Evolutionary conservation across 2,113 vertebrate species (phyloP), one percentile per base, ranked within the genome.

Genomic region (Aldabrachelys gigantea): DNA sequence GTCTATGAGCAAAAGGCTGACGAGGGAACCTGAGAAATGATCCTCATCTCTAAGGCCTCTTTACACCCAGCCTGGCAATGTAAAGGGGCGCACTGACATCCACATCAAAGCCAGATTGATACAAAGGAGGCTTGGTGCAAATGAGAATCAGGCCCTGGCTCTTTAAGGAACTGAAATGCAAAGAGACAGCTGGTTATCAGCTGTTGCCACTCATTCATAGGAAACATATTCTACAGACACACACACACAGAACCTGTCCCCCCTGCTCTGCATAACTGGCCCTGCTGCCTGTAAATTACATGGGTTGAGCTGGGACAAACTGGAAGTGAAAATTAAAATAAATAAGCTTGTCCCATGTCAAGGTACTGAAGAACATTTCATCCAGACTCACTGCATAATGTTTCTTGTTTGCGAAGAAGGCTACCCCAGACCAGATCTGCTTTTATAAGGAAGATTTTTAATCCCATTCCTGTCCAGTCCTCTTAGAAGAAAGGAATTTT

Each of bases 171-270:
- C 57, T 80, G 29, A 87, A 88, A 94, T 62, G 5, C 94, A 59
- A 29, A 27, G 3, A 49, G 95, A 90, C 98, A 98, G 97, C 97
- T 97, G 97, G 75, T 1, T 29, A 85, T 97, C 97, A 97, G 97
- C 97, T 97, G 97, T 86, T 41, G 57, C 95, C 22, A 41, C 95
- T 95, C 97, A 53, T 86, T 94, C 95, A 91, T 52, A 54, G 76
- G 84, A 79, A 3, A 84, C 47, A 54, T 49, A 53, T 76, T 56
- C 75, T 83, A 79, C n/a, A 59, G 75, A 91, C 82, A 72, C 75
- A 65, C 11, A 53, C 52, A 76, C 27, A 62, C 29, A 89, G 65
- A 89, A 93, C 91, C 91, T 49, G 76, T 76, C 87, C 75, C 65
- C n/a, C n/a, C n/a, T 5, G 11, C 38, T 27, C 75, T 47, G 44